phyloP scores from a whole-genome alignment of 2,888 invertebrate genomes.

The Ptychoptera albimana region DNA sequence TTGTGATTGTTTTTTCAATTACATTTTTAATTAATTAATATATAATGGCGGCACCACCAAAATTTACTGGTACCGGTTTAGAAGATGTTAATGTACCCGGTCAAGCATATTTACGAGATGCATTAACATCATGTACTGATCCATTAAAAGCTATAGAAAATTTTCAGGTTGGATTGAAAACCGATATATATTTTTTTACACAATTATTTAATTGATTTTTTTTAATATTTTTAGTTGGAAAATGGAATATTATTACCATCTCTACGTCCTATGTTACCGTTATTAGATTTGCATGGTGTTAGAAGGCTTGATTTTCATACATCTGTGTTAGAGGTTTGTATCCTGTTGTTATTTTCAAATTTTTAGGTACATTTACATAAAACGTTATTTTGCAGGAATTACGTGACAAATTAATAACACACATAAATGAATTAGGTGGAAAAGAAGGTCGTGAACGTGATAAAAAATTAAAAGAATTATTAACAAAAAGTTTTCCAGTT shows the following conservation, averaged over 20 bases:
- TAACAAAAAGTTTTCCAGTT: slow-evolving; percentile 86
- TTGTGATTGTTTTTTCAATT: no score
- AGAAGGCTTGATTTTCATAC: slow-evolving; percentile 87
- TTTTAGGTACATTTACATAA: no score
- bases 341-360: no score
- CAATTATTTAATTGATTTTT: slow-evolving; percentile 2
- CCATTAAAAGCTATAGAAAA: slow-evolving; percentile 97
- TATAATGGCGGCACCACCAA: slow-evolving; percentile 23
- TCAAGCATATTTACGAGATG: slow-evolving; percentile 71
- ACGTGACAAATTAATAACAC: slow-evolving; percentile 53
- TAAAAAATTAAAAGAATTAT: slow-evolving; percentile 72
- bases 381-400: slow-evolving; percentile 35
- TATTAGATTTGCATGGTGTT: slow-evolving; percentile 88
- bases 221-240: slow-evolving; percentile 43
- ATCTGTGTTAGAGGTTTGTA: slow-evolving; percentile 58
- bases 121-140: slow-evolving; percentile 89
- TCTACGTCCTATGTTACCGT: slow-evolving; percentile 81
- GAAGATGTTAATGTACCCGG: slow-evolving; percentile 81
- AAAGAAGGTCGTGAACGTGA: slow-evolving; percentile 58
- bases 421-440: slow-evolving; percentile 69
- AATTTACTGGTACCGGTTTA: slow-evolving; percentile 42
- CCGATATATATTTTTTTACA: slow-evolving; percentile 4
- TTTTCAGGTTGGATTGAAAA: slow-evolving; percentile 52
- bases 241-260: slow-evolving; percentile 88
- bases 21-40: neutral